These are phyloP conservation scores for Ophonus ardosiacus DNA, from an alignment of 2,888 invertebrate genomes.

Conservation along the genomic window DNA sequence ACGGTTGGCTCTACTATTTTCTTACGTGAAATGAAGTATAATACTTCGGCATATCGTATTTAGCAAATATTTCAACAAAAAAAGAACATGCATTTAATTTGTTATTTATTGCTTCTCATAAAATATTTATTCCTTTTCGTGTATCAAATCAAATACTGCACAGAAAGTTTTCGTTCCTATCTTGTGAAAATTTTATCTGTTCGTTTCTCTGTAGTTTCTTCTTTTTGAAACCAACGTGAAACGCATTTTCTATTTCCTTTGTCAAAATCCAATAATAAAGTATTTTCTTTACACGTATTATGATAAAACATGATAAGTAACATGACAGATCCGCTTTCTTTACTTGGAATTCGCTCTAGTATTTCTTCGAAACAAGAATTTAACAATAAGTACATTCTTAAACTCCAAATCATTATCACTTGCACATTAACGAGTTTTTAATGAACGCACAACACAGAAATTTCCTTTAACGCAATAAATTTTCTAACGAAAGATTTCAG, in stretches of 20 bases:
- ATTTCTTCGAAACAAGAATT: conserved; percentile 11
- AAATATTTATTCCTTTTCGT: not conserved
- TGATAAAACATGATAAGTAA: conserved; percentile 5
- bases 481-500: not conserved
- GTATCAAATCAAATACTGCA: not conserved
- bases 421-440: conserved; percentile 11
- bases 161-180: not conserved
- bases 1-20: too few species aligned
- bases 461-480: conserved; percentile 6
- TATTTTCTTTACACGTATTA: conserved; percentile 31
- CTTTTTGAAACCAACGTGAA: conserved; percentile 3
- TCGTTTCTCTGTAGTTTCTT: not conserved
- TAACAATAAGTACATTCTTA: conserved; percentile 3
- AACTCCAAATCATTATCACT: not conserved
- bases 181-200: not conserved
- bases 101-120: too few species aligned
- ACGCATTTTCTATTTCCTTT: conserved; percentile 17
- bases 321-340: conserved; percentile 33
- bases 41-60: too few species aligned
- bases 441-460: not conserved
- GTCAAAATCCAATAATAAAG: not conserved
- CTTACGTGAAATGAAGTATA: too few species aligned
- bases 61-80: too few species aligned
- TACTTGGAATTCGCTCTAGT: conserved; percentile 1
- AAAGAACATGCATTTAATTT: too few species aligned